Conservation (phyloP, 2,113 vertebrate species). For the Atlantisia rogersi region DNA sequence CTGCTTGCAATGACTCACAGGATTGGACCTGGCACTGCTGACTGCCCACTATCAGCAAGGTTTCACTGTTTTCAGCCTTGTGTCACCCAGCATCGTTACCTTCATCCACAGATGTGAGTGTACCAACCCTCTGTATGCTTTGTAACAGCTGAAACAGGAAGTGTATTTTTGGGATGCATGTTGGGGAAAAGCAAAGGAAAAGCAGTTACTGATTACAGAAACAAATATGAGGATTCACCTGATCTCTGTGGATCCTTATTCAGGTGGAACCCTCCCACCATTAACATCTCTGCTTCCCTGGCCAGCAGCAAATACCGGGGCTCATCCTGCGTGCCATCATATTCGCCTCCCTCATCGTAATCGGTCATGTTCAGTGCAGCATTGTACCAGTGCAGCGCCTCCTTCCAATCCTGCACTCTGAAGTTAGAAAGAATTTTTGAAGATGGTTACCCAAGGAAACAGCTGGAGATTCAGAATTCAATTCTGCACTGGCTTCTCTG, state of each 20-base stretch:
- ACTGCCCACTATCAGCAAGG: neutral
- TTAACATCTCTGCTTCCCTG: constrained; percentile 90
- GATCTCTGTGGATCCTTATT: constrained; percentile 85
- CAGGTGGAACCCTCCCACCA: constrained; percentile 80
- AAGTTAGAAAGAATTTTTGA: neutral
- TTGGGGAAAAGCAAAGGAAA: neutral
- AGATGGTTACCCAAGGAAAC: neutral
- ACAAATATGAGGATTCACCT: constrained; percentile 70
- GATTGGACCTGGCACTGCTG: neutral
- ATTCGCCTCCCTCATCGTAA: constrained; percentile 94
- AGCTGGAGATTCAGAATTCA: neutral
- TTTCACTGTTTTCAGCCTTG: neutral
- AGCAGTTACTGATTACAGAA: neutral
- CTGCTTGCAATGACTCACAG: neutral
- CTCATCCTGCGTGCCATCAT: constrained; percentile 90
- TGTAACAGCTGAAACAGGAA: neutral
- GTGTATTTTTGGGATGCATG: neutral
- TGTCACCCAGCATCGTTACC: neutral
- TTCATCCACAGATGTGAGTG: neutral
- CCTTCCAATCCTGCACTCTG: constrained; percentile 87
- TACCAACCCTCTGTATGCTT: neutral
- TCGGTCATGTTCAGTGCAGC: constrained; percentile 87
- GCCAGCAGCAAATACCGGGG: constrained; percentile 89
- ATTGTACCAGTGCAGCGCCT: constrained; percentile 89
- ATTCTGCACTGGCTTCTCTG: neutral